Percentiles rank a stretch among this genome's conserved stretches.
Evolutionary conservation across 92 coral and sea anemone species (phyloP).

Genomic region (Chrysogorgia sp.): DNA sequence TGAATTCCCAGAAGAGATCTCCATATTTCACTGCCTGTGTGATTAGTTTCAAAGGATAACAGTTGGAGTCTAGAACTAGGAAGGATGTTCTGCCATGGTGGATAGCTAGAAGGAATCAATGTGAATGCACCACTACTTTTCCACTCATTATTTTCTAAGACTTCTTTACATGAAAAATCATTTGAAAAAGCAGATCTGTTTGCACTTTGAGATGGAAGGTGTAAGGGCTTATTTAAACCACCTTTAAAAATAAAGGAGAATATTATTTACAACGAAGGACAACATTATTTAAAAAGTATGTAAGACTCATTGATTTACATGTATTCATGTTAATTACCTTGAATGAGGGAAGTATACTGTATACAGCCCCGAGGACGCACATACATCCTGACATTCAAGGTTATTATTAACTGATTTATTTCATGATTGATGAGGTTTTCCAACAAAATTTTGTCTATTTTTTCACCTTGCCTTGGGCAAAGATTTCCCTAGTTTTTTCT

Average conservation of each 20-base stretch:
- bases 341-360: no score
- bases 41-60: background rate
- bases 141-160: slow-evolving; percentile 15
- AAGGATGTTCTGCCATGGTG: slow-evolving; percentile 7
- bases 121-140: background rate
- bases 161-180: background rate
- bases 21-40: background rate
- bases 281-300: no score
- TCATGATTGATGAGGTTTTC: no score
- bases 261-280: no score
- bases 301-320: no score
- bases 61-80: slow-evolving; percentile 12
- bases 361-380: no score
- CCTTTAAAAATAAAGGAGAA: background rate
- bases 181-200: slow-evolving; percentile 3
- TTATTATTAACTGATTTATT: no score
- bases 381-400: no score
- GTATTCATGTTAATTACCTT: no score
- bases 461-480: no score
- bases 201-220: background rate
- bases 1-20: slow-evolving; percentile 7
- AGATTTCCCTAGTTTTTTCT: no score
- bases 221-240: background rate
- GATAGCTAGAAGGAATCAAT: slow-evolving; percentile 6
- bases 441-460: no score